A percentile compares a stretch with the other conserved stretches of the same genome.
phyloP scores from a whole-genome alignment of 2,113 vertebrate genomes.

The Ophiodon elongatus region DNA sequence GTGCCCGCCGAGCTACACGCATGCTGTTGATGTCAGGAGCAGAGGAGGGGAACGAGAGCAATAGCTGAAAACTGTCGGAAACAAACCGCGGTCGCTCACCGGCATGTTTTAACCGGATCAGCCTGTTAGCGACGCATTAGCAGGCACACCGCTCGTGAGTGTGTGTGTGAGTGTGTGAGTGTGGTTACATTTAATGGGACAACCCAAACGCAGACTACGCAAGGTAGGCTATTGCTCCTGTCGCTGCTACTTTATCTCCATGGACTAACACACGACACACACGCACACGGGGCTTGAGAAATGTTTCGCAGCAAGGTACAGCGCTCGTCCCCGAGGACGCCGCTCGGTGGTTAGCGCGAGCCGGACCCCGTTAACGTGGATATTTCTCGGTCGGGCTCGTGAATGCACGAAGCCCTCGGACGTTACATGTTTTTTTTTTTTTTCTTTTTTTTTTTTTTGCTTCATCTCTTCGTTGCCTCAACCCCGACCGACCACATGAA shows the following conservation, averaged over 20 bases:
- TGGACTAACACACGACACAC: constrained; percentile 61
- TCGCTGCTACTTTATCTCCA: constrained; percentile 73
- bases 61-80: constrained; percentile 79
- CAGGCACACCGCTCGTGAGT: constrained; percentile 21
- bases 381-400: constrained; percentile 1
- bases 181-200: constrained; percentile 77
- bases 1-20: constrained; percentile 74
- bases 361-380: background rate
- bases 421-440: constrained; percentile 52
- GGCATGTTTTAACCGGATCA: constrained; percentile 33
- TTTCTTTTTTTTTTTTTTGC: constrained; percentile 68
- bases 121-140: constrained; percentile 31
- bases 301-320: constrained; percentile 58
- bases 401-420: constrained; percentile 38
- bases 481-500: constrained; percentile 71
- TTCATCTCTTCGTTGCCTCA: constrained; percentile 65
- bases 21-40: constrained; percentile 77
- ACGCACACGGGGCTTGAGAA: constrained; percentile 35
- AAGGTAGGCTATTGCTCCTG: constrained; percentile 79
- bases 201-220: constrained; percentile 74
- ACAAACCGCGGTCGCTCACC: constrained; percentile 43
- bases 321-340: constrained; percentile 3
- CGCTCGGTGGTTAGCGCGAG: constrained; percentile 18
- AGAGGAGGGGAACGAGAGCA: constrained; percentile 75
- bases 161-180: too few species aligned